Conservation (phyloP, 2,797 vertebrate species). For the Columba guinea region DNA sequence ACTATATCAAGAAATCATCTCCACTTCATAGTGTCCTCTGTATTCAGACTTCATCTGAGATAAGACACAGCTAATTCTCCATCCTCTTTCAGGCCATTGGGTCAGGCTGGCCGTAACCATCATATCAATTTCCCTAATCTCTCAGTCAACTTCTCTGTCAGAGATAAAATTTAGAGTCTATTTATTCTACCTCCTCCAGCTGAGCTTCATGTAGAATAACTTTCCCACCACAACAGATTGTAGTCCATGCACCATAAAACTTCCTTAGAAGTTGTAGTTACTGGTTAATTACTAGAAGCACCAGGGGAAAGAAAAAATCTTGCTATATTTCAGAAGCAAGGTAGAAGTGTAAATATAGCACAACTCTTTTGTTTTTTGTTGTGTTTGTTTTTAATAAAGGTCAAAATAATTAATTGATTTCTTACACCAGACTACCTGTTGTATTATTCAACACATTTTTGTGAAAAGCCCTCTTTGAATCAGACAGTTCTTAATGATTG, state of each 20-base stretch:
- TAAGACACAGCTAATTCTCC: slow-evolving; percentile 15
- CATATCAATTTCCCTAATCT: not conserved
- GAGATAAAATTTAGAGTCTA: slow-evolving; percentile 12
- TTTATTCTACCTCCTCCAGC: slow-evolving; percentile 22
- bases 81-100: not conserved
- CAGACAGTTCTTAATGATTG: slow-evolving; percentile 6
- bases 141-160: not conserved
- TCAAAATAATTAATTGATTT: not conserved
- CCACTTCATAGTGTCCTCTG: slow-evolving; percentile 4
- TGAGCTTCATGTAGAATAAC: not conserved
- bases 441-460: not conserved
- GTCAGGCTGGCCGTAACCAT: not conserved
- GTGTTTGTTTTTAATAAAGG: not conserved
- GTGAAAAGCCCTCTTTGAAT: not conserved
- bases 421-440: not conserved
- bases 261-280: slow-evolving; percentile 9
- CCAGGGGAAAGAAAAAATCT: not conserved
- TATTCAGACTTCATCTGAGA: slow-evolving; percentile 14
- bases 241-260: slow-evolving; percentile 1
- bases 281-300: slow-evolving; percentile 4
- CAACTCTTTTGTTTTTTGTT: not conserved
- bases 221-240: not conserved
- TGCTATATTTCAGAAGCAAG: not conserved
- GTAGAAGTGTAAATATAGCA: not conserved
- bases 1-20: slow-evolving; percentile 2